phyloP scores from a whole-genome alignment of 2,113 vertebrate genomes.

The Macrotus californicus region DNA sequence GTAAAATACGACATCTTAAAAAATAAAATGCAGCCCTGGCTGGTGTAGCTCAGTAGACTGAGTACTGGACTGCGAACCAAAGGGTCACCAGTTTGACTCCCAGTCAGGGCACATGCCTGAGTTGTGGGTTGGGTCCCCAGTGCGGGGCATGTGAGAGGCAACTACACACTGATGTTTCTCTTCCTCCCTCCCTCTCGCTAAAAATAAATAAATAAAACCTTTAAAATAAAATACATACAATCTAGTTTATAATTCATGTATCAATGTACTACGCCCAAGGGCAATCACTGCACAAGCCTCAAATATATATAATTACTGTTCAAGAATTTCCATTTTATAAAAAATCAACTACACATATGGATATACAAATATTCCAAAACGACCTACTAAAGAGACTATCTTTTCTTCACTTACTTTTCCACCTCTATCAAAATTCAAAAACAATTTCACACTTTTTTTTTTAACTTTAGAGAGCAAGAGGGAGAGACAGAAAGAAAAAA shows the following conservation, averaged over 20 bases:
- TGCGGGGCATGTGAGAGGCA: too few species aligned
- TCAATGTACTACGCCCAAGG: not conserved
- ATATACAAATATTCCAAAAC: not conserved
- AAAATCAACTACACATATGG: not conserved
- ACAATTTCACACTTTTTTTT: not conserved
- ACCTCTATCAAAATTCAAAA: not conserved
- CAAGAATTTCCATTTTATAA: not conserved
- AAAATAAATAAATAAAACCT: too few species aligned
- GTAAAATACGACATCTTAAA: not conserved
- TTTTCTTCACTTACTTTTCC: not conserved
- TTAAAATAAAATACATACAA: slow-evolving; percentile 13
- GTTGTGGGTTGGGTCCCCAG: too few species aligned
- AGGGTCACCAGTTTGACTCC: too few species aligned
- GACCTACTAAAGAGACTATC: not conserved
- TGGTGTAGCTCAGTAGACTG: too few species aligned
- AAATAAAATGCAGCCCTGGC: slow-evolving; percentile 29
- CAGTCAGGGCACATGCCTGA: too few species aligned
- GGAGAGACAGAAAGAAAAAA: too few species aligned
- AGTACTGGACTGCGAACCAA: too few species aligned
- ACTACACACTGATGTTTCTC: too few species aligned
- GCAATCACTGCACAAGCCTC: not conserved
- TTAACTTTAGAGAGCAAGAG: too few species aligned
- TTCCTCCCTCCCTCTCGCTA: too few species aligned
- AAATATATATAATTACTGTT: not conserved
- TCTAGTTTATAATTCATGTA: not conserved